These are phyloP conservation scores for Pyrocephalus nanus DNA, from an alignment of 2,797 vertebrate genomes.

Conservation along the genomic window DNA sequence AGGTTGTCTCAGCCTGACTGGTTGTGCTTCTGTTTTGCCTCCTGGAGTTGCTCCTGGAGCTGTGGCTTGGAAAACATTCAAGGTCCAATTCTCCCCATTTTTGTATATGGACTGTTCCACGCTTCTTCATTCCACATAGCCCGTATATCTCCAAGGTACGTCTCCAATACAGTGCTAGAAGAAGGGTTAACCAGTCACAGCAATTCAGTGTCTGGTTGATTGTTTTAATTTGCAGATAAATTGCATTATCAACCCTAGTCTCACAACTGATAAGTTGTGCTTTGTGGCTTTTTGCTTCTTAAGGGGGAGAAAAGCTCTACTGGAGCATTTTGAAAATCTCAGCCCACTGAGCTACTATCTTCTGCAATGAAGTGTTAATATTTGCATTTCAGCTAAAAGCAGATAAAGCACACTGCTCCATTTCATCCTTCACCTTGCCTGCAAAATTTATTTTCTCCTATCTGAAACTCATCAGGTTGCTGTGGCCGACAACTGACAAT, in stretches of 20 bases:
- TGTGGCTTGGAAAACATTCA: not conserved
- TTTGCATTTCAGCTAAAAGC: not conserved
- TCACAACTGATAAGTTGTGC: not conserved
- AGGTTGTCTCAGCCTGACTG: not conserved
- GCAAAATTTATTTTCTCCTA: not conserved
- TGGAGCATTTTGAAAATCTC: not conserved
- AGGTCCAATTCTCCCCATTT: not conserved
- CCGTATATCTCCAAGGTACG: not conserved
- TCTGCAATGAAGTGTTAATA: not conserved
- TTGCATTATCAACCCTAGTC: not conserved
- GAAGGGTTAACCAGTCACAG: not conserved
- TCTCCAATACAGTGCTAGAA: not conserved
- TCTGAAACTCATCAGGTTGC: not conserved
- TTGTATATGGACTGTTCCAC: accelerated
- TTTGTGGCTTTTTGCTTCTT: not conserved
- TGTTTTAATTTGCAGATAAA: not conserved
- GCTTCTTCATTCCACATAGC: not conserved
- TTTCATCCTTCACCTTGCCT: not conserved
- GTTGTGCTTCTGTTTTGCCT: not conserved
- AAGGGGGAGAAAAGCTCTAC: not conserved
- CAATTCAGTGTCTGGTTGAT: not conserved
- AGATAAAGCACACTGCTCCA: not conserved
- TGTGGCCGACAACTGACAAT: not conserved
- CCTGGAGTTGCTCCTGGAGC: not conserved
- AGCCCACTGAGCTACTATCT: not conserved